These are phyloP conservation scores for Scaptomyza flava DNA, from an alignment of 2,888 invertebrate species.

Conservation along the genomic window DNA sequence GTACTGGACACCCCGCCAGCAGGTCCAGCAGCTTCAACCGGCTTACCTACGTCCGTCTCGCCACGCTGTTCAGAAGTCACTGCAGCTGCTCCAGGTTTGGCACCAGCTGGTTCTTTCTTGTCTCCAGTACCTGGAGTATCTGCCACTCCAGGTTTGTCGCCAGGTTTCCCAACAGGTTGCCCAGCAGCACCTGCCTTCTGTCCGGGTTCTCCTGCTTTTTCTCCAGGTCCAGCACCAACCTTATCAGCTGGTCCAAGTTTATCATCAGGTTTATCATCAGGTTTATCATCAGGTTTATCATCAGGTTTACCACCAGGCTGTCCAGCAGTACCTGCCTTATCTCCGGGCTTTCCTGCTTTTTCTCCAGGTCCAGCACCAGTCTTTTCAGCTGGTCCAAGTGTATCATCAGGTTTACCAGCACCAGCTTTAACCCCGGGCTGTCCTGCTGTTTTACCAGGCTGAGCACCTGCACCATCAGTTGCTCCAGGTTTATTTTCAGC, in stretches of 20 bases:
- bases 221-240: too few species aligned
- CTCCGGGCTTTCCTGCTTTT: not conserved
- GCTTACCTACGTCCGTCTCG: too few species aligned
- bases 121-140: constrained; percentile 9
- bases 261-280: not conserved
- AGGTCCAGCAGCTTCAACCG: too few species aligned
- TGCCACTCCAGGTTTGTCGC: not conserved
- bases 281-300: constrained; percentile 1
- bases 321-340: not conserved
- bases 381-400: not conserved
- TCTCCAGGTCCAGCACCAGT: not conserved
- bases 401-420: not conserved
- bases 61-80: too few species aligned
- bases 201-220: not conserved
- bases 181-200: not conserved
- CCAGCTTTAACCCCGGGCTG: too few species aligned
- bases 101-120: constrained; percentile 8
- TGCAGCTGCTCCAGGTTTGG: not conserved
- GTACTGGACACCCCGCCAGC: too few species aligned
- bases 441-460: too few species aligned
- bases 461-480: not conserved
- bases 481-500: not conserved
- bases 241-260: not conserved
- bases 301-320: not conserved
- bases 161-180: too few species aligned